Evolutionary conservation across 2,113 vertebrate genomes (phyloP).

Genomic region (rat (Rattus norvegicus)): GRCr8 NC_086023.1:68851501-68852000

Average conservation of each 20-base stretch:
- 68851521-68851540: constrained; percentile 69
- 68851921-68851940: constrained; percentile 40
- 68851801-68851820: constrained; percentile 6
- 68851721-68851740: neutral
- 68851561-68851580: constrained; percentile 70
- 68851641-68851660: constrained; percentile 11
- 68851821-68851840: constrained; percentile 64
- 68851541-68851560: constrained; percentile 70
- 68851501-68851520: constrained; percentile 37
- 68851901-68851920: constrained; percentile 73
- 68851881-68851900: constrained; percentile 67
- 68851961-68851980: constrained; percentile 72
- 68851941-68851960: constrained; percentile 60
- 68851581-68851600: constrained; percentile 64
- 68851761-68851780: constrained; percentile 51
- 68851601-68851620: constrained; percentile 52
- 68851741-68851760: constrained; percentile 42
- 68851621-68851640: constrained; percentile 16
- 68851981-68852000: constrained; percentile 74
- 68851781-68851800: constrained; percentile 45
- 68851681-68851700: constrained; percentile 45
- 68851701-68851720: neutral
- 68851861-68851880: constrained; percentile 71
- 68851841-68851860: constrained; percentile 64
- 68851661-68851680: constrained; percentile 34